Base-by-base conservation (phyloP, 2,888 invertebrate genomes). In the Mythimna loreyi region DNA sequence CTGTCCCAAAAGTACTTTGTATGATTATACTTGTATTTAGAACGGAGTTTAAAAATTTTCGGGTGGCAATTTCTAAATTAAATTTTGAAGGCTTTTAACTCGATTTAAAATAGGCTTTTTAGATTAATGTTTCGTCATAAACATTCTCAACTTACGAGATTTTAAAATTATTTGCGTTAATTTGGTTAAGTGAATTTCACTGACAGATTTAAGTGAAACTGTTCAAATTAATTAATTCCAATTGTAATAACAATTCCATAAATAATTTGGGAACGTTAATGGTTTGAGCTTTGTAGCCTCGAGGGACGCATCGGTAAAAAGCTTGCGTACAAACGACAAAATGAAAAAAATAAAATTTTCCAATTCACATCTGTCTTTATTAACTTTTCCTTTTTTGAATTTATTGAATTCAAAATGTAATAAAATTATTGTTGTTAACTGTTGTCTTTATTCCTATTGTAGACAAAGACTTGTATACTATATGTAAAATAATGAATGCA, bases 1-100 rank as follows among this genome's bases (percentile, higher is more conserved):
- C 67, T 49, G n/a, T 40, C 59, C 62, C 30, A 13, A 69, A 82
- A 77, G 79, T 77, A 82, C 81, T 84, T 81, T 74, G 75, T 75
- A 61, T 66, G 59, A 69, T 79, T 50, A 71, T 60, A 0, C 40
- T 40, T 16, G 67, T 58, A 64, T 60, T 71, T 63, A 40, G 8
- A 49, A 23, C 19, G 2, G 63, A 25, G 52, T 62, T 49, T 69
- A 19, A 60, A 58, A 59, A 19, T 21, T 61, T 36, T 30, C 19
- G 30, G 30, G 45, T 53, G 73, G 7, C 47, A 21, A 49, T 43
- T 79, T 69, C 59, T 60, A 40, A 40, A 74, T 69, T 4, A 74
- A 50, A 52, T 67, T 49, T 45, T 3, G 19, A 16, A 23, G 28
- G 16, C 50, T 13, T 67, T 66, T 53, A 45, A 57, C 9, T 56